Base-by-base conservation (phyloP, 2,888 invertebrate species). In the Lasioglossum zephyrum region DNA sequence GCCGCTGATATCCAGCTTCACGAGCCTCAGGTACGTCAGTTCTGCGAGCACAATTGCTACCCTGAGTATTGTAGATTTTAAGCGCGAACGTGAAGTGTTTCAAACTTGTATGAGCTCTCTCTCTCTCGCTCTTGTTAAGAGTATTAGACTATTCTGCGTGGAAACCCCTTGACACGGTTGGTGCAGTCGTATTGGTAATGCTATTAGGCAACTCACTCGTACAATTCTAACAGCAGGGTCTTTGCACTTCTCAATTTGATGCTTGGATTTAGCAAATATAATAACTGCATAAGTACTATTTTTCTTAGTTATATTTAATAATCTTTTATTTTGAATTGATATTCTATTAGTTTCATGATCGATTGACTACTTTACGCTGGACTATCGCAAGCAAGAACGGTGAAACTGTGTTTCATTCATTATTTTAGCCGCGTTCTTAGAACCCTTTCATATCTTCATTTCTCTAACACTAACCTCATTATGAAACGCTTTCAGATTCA, bases 1-100 rank as follows among this genome's bases (percentile, higher is more conserved):
- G 94, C 97, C 97, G 95, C 98, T 98, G 92, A 99, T 97, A 95
- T 99, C 98, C 95, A 99, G 96, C 95, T 97, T 97, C 91, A 97
- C 97, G 93, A 99, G 96, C 90, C 97, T 97, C 93, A 99, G 96
- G 95, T 97, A 97, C 92, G 98, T 98, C 93, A 99, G 96, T 96
- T 99, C 99, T 98, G 96, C 31, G 66, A 36, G 63, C 36, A 66
- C 18, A 31, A 3, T 36, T 36, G 8, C 2, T 4, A 13, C 26
- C 11, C 73, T 69, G 49, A 60, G 26, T 66, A 36, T 66, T 31
- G 9, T 8, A 53, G 8, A 53, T n/a, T 53, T 53, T n/a, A 53
- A 22, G 53, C 53, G 53, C 53, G 53, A 53, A 53, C 53, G 6
- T 3, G 9, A 53, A 53, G 9, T n/a, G 9, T 53, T 53, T 53